Evolutionary conservation across 2,113 vertebrate species (phyloP).

Genomic region (Labeo rohita): DNA sequence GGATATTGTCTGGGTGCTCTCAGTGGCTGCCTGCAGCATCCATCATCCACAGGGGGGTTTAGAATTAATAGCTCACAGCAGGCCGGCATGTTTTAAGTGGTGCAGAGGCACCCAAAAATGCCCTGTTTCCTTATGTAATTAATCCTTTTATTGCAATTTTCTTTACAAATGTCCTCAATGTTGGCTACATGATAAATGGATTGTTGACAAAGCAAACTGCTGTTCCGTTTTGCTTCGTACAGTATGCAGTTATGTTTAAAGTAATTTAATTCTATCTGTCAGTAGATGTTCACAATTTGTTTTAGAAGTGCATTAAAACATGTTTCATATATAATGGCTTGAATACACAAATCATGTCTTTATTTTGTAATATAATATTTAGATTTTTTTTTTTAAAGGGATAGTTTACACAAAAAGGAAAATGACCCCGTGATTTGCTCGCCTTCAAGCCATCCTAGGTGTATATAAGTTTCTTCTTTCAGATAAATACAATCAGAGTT

Average conservation of each 20-base stretch:
- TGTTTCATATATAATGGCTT: neutral
- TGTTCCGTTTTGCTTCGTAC: neutral
- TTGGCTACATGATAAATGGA: conserved; percentile 9
- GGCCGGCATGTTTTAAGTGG: conserved; percentile 42
- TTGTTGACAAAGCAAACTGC: neutral
- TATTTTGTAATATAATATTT: neutral
- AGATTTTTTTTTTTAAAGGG: neutral
- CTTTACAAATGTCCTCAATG: conserved; percentile 25
- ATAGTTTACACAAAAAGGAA: too few relatives aligned
- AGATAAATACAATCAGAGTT: too few relatives aligned
- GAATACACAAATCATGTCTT: neutral
- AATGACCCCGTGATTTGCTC: too few relatives aligned
- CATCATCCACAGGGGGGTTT: conserved; percentile 52
- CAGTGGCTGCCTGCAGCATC: conserved; percentile 45
- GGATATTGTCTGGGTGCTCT: conserved; percentile 39
- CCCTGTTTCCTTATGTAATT: conserved; percentile 41
- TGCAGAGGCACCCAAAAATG: conserved; percentile 12
- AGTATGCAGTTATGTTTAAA: neutral
- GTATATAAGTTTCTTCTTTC: too few relatives aligned
- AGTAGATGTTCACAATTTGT: neutral
- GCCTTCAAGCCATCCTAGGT: too few relatives aligned
- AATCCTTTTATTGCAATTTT: conserved; percentile 29
- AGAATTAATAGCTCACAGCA: conserved; percentile 53
- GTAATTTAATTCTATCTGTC: neutral
- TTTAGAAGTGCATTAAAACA: too few relatives aligned